Evolutionary conservation across 2,797 vertebrate species (phyloP).

Genomic region (Mastacembelus armatus): DNA sequence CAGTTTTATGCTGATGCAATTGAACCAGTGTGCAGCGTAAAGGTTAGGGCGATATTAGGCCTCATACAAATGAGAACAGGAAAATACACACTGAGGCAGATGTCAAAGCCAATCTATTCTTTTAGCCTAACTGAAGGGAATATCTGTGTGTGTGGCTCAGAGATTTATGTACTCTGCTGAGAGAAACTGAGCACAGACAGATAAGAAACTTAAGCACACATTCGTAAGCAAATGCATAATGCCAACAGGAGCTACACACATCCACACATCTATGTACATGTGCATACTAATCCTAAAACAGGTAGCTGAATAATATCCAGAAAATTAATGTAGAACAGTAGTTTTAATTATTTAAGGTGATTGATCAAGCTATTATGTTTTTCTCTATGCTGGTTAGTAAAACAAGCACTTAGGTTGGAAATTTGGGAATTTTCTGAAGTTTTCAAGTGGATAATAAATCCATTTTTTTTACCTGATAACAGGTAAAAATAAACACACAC

Average conservation of each 20-base stretch:
- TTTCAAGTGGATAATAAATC: too few species aligned
- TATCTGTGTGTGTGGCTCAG: constrained; percentile 12
- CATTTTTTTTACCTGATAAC: too few species aligned
- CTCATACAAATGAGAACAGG: constrained; percentile 68
- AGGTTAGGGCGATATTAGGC: constrained; percentile 77
- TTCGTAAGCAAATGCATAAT: neutral
- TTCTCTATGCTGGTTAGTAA: too few species aligned
- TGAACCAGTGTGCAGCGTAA: constrained; percentile 53
- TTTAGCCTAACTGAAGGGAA: constrained; percentile 39
- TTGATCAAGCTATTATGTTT: too few species aligned
- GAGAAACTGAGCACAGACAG: constrained; percentile 9
- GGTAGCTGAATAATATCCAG: neutral
- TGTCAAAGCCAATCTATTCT: constrained; percentile 67
- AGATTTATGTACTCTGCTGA: constrained; percentile 36
- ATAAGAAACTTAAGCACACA: neutral
- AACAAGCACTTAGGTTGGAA: too few species aligned
- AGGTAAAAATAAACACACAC: too few species aligned
- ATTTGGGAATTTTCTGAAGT: too few species aligned
- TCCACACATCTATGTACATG: too few species aligned
- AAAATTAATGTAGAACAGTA: neutral
- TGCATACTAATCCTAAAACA: neutral
- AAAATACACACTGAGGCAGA: constrained; percentile 62
- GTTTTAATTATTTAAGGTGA: neutral
- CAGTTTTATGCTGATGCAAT: constrained; percentile 75
- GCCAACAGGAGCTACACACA: neutral